Evolutionary conservation across 2,888 invertebrate species (phyloP).

Genomic region (Emesis furor): DNA sequence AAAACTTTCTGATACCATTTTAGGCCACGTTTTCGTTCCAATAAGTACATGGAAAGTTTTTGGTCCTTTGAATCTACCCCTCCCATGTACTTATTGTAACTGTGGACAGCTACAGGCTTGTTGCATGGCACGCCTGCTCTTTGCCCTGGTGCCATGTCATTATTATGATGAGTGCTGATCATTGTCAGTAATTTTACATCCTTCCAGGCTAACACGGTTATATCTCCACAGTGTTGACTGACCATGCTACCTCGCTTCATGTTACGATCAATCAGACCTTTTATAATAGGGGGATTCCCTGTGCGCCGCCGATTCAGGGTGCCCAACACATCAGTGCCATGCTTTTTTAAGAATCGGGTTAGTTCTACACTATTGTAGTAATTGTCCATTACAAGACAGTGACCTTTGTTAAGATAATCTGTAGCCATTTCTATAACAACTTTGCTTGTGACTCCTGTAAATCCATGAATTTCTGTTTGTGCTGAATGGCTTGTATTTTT

Average conservation of each 20-base stretch:
- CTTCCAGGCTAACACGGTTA: background rate
- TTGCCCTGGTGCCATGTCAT: background rate
- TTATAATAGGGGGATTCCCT: background rate
- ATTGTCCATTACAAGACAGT: conserved; percentile 43
- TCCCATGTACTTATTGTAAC: background rate
- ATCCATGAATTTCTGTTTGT: conserved; percentile 47
- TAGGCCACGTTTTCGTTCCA: background rate
- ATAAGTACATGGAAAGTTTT: background rate
- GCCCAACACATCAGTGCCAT: conserved; percentile 15
- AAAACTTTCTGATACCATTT: background rate
- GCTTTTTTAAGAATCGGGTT: conserved; percentile 26
- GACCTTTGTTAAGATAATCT: conserved; percentile 46
- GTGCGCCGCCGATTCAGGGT: background rate
- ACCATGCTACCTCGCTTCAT: background rate
- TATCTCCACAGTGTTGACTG: background rate
- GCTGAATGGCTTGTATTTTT: conserved; percentile 39
- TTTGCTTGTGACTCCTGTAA: conserved; percentile 64
- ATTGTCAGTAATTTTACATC: background rate
- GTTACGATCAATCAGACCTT: background rate
- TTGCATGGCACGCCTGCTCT: background rate
- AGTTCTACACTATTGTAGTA: conserved; percentile 47
- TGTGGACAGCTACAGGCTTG: background rate
- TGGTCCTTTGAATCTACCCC: background rate
- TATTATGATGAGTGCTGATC: background rate
- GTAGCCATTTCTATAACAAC: conserved; percentile 53